Evolutionary conservation across 2,113 vertebrate genomes (phyloP).

Genomic region (Ctenodactylus gundi): DNA sequence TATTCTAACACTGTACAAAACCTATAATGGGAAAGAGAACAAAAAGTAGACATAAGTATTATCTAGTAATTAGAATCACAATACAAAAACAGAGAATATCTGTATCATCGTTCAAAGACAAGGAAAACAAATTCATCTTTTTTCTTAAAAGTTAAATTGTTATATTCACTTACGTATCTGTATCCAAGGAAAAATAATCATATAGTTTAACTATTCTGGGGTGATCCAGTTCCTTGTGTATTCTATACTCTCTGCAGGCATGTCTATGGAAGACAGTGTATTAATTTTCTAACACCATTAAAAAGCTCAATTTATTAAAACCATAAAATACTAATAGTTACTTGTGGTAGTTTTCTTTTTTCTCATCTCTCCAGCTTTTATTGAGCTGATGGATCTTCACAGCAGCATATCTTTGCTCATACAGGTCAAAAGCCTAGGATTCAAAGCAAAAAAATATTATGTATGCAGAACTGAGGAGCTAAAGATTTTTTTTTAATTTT

Average conservation of each 20-base stretch:
- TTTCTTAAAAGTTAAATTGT: conserved; percentile 24
- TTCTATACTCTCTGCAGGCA: conserved; percentile 99
- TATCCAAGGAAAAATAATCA: conserved; percentile 99
- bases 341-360: conserved; percentile 99
- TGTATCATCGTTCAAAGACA: conserved; percentile 15
- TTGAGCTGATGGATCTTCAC: conserved; percentile 99
- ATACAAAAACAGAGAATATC: conserved; percentile 24
- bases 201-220: conserved; percentile 99
- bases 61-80: conserved; percentile 30
- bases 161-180: conserved; percentile 94
- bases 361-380: conserved; percentile 99
- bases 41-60: conserved; percentile 57
- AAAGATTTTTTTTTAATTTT: neutral
- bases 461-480: conserved; percentile 27
- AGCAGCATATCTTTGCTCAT: conserved; percentile 98
- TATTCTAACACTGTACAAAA: conserved; percentile 99
- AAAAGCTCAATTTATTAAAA: conserved; percentile 64
- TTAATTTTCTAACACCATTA: conserved; percentile 73
- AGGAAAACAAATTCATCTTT: conserved; percentile 15
- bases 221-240: conserved; percentile 99
- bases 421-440: conserved; percentile 97
- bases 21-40: conserved; percentile 80
- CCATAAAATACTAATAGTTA: conserved; percentile 83
- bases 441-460: conserved; percentile 64
- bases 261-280: conserved; percentile 86